Conservation (phyloP, 2,888 invertebrate species). For the Nezara viridula region DNA sequence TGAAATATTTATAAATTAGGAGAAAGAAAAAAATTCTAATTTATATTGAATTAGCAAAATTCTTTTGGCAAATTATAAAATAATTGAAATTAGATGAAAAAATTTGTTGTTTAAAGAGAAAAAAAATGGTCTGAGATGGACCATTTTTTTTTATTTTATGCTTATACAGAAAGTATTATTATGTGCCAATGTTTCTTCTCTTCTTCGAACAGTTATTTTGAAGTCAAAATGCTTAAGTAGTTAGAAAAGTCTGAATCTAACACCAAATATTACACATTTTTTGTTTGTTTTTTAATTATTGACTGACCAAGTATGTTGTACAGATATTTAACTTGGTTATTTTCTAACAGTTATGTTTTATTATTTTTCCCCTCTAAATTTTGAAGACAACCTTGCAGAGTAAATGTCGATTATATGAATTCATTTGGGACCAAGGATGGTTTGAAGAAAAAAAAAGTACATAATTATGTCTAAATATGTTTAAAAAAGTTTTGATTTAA, state of each 20-base stretch:
- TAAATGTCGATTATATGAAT: neutral
- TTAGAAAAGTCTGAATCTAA: slow-evolving; percentile 56
- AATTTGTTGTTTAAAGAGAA: slow-evolving; percentile 12
- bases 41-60: slow-evolving; percentile 38
- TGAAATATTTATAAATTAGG: slow-evolving; percentile 8
- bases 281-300: neutral
- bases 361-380: neutral
- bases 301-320: slow-evolving; percentile 18
- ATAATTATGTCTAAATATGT: neutral
- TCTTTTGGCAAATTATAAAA: slow-evolving; percentile 2
- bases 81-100: slow-evolving; percentile 33
- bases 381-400: neutral
- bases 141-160: neutral
- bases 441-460: neutral
- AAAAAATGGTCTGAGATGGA: neutral
- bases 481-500: too few relatives aligned
- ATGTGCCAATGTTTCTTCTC: slow-evolving; percentile 55
- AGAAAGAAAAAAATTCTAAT: neutral
- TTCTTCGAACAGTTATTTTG: slow-evolving; percentile 43
- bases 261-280: slow-evolving; percentile 44
- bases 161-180: slow-evolving; percentile 53
- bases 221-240: slow-evolving; percentile 33
- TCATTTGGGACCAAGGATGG: neutral
- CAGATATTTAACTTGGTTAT: neutral
- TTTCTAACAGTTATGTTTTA: neutral